These are phyloP conservation scores for Pedicia rivosa DNA, from an alignment of 2,888 invertebrate genomes.

Conservation along the genomic window DNA sequence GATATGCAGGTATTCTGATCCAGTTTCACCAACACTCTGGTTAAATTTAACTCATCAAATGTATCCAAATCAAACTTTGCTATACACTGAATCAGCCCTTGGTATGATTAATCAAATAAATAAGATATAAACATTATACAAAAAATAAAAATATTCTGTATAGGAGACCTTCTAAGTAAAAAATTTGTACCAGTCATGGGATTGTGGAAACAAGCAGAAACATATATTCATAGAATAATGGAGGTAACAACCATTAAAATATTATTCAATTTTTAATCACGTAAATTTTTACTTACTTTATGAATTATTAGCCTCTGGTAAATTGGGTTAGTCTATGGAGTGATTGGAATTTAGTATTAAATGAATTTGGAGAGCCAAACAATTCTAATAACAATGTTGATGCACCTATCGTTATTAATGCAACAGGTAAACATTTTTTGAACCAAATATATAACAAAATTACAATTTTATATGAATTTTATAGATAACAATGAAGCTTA, in stretches of 20 bases:
- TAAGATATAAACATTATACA: too few species aligned
- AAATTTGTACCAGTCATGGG: conserved; percentile 44
- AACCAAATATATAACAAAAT: background rate
- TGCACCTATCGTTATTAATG: conserved; percentile 43
- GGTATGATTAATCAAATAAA: too few species aligned
- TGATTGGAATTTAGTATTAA: conserved; percentile 77
- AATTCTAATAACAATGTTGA: conserved; percentile 44
- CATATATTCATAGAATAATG: conserved; percentile 48
- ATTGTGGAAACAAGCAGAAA: conserved; percentile 56
- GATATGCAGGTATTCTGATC: conserved; percentile 65
- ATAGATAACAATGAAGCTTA: conserved; percentile 50
- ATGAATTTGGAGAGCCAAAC: conserved; percentile 65
- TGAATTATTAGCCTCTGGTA: conserved; percentile 59
- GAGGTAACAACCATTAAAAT: too few species aligned
- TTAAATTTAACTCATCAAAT: conserved; percentile 41
- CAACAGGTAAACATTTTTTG: conserved; percentile 18
- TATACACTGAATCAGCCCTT: conserved; percentile 67
- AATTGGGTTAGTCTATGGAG: conserved; percentile 70
- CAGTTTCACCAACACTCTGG: conserved; percentile 35
- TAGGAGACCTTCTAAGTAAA: conserved; percentile 40
- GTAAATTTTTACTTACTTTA: too few species aligned
- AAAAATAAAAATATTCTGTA: too few species aligned
- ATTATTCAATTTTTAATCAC: too few species aligned
- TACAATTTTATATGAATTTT: background rate
- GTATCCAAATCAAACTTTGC: conserved; percentile 51